Percentiles rank a stretch among this genome's conserved stretches.
These are phyloP conservation scores for Lynx canadensis DNA, from an alignment of 2,113 vertebrate species.

Conservation along the genomic window DNA sequence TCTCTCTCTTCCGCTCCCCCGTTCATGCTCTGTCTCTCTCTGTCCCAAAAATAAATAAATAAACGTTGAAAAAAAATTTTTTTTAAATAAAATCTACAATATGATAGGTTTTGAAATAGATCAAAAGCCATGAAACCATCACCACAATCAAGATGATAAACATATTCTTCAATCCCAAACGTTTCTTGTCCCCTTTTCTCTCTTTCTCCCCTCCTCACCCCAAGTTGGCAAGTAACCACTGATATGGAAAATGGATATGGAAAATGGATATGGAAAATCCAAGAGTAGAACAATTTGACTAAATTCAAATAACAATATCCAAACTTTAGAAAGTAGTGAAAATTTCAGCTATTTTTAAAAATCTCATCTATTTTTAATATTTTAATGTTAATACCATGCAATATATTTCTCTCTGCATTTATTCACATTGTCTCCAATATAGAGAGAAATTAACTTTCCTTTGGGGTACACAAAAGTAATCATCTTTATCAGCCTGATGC, in stretches of 20 bases:
- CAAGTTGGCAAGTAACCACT: background rate
- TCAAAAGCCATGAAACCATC: background rate
- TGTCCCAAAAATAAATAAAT: too few relatives aligned
- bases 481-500: background rate
- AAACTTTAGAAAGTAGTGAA: background rate
- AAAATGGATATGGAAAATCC: background rate
- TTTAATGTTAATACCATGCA: background rate
- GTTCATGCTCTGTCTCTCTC: too few relatives aligned
- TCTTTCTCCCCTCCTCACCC: background rate
- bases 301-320: background rate
- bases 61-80: too few relatives aligned
- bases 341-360: background rate
- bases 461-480: background rate
- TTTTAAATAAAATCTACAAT: background rate
- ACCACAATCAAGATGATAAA: background rate
- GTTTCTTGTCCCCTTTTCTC: background rate
- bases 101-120: background rate
- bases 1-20: too few relatives aligned
- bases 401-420: background rate
- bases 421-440: background rate
- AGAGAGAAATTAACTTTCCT: background rate
- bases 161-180: background rate
- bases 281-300: background rate
- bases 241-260: background rate
- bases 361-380: background rate